Evolutionary conservation across 2,113 vertebrate species (phyloP).

Genomic region (Chelonoidis abingdonii): DNA sequence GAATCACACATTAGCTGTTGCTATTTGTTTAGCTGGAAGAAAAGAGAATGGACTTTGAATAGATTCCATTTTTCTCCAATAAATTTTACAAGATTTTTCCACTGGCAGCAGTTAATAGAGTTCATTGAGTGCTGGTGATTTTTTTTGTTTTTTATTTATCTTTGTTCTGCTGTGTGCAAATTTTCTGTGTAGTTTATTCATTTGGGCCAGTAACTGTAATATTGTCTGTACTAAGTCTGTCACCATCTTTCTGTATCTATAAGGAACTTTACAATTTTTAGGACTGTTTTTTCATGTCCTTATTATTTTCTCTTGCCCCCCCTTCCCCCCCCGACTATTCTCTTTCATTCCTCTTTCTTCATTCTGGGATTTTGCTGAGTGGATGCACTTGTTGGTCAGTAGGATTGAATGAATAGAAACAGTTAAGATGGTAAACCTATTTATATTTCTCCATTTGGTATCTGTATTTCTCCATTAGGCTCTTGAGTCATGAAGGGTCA

Average conservation of each 20-base stretch:
- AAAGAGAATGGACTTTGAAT: background rate
- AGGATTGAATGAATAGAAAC: background rate
- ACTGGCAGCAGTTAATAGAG: background rate
- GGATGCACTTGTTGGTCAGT: background rate
- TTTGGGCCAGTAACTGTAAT: background rate
- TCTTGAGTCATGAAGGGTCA: background rate
- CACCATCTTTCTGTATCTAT: background rate
- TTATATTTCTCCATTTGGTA: background rate
- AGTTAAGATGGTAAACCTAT: background rate
- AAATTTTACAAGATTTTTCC: background rate
- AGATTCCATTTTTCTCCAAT: background rate
- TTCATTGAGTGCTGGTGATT: conserved; percentile 1
- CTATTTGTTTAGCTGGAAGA: background rate
- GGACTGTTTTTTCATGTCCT: background rate
- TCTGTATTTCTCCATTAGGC: background rate
- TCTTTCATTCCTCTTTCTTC: background rate
- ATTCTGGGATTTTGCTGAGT: background rate
- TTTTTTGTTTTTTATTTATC: background rate
- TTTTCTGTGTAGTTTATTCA: background rate
- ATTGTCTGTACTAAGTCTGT: background rate
- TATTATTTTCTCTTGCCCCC: background rate
- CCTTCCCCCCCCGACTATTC: background rate
- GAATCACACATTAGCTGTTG: background rate
- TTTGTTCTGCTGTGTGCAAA: background rate
- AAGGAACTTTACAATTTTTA: background rate